These are phyloP conservation scores for Musca vetustissima DNA, from an alignment of 1,140 invertebrate species.

Conservation along the genomic window DNA sequence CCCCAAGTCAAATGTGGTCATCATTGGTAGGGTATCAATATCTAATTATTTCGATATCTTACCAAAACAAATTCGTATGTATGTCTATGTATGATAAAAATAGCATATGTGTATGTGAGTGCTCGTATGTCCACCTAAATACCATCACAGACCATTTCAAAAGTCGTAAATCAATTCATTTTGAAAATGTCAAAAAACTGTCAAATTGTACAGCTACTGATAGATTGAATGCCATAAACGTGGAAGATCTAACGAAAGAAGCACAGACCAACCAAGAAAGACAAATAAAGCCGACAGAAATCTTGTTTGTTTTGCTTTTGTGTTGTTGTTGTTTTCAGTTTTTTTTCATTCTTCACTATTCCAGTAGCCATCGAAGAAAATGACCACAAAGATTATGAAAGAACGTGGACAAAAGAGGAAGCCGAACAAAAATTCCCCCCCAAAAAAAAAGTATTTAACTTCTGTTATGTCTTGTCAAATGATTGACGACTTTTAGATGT, in stretches of 20 bases:
- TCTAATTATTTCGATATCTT: no score
- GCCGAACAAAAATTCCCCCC: no score
- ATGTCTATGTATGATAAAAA: no score
- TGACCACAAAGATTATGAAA: constrained; percentile 6
- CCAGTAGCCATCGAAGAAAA: background rate
- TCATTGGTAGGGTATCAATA: no score
- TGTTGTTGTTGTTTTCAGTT: background rate
- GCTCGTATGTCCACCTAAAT: no score
- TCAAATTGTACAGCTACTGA: constrained; percentile 23
- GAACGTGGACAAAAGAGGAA: no score
- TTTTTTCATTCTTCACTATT: background rate
- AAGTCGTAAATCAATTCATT: constrained; percentile 20
- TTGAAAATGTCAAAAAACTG: constrained; percentile 23
- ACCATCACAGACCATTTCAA: no score
- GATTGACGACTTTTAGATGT: constrained; percentile 14
- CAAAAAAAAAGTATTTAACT: background rate
- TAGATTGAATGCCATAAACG: constrained; percentile 16
- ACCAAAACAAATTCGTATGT: no score
- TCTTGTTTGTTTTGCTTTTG: no score
- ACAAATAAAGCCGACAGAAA: background rate
- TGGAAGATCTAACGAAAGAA: background rate
- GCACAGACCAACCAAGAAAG: background rate
- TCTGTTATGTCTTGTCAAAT: constrained; percentile 1
- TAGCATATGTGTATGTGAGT: no score
- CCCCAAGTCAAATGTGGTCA: no score